These are phyloP conservation scores for Polydrusus cervinus DNA, from an alignment of 2,888 invertebrate genomes.

Conservation along the genomic window DNA sequence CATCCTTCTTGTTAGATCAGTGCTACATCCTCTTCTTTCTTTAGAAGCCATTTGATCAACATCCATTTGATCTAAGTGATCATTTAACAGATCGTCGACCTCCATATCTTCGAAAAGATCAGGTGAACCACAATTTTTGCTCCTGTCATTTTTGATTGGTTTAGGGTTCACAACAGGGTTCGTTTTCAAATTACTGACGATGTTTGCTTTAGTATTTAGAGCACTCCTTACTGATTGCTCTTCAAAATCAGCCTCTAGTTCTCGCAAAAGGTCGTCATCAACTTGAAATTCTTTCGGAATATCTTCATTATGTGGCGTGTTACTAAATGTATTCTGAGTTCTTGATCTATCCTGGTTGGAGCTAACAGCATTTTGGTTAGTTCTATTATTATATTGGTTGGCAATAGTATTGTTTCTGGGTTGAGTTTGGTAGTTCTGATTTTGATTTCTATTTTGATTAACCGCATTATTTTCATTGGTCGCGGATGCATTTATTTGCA, in stretches of 20 bases:
- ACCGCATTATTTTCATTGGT: constrained; percentile 7
- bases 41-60: not conserved
- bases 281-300: constrained; percentile 45
- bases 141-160: not conserved
- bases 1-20: not conserved
- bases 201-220: not conserved
- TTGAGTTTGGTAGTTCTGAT: constrained; percentile 11
- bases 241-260: constrained; percentile 47
- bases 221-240: constrained; percentile 22
- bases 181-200: not conserved
- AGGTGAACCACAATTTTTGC: constrained; percentile 53
- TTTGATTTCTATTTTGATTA: constrained; percentile 3
- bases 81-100: constrained; percentile 56
- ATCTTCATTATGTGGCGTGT: not conserved
- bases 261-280: constrained; percentile 50
- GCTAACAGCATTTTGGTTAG: not conserved
- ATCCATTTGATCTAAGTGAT: constrained; percentile 47
- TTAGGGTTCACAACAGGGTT: not conserved
- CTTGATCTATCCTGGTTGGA: not conserved
- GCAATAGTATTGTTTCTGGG: not conserved
- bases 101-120: constrained; percentile 61
- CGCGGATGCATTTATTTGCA: not conserved
- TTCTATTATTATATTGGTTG: not conserved
- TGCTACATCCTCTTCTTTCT: not conserved
- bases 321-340: not conserved